Evolutionary conservation across 2,113 vertebrate species (phyloP).

Genomic region (Lipotes vexillifer): DNA sequence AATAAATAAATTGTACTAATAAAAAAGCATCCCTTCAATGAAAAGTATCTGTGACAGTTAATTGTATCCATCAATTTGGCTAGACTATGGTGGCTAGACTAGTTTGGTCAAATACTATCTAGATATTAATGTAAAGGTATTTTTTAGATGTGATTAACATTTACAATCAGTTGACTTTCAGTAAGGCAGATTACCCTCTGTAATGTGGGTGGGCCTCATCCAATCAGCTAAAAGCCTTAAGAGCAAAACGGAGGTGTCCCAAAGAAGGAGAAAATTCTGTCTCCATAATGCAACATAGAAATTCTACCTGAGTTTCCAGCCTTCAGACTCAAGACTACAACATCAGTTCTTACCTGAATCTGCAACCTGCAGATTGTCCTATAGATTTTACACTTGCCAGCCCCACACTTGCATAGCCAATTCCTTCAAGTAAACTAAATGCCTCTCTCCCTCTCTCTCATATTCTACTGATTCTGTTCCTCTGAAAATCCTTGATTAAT

Average conservation of each 20-base stretch:
- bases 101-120: neutral
- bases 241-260: neutral
- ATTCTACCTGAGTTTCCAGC: neutral
- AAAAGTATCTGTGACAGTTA: neutral
- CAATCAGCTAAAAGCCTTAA: neutral
- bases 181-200: neutral
- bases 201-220: neutral
- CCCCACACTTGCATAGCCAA: neutral
- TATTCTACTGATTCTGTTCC: neutral
- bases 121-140: neutral
- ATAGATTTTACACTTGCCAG: neutral
- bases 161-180: neutral
- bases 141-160: neutral
- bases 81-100: neutral
- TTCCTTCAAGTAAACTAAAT: neutral
- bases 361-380: neutral
- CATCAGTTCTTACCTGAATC: neutral
- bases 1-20: neutral
- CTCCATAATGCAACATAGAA: neutral
- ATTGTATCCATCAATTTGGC: neutral
- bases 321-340: neutral
- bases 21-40: neutral
- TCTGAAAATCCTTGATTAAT: neutral
- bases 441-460: neutral
- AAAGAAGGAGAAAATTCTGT: neutral